Conservation (phyloP, 1,140 invertebrate genomes). For the Halesus radiatus region DNA sequence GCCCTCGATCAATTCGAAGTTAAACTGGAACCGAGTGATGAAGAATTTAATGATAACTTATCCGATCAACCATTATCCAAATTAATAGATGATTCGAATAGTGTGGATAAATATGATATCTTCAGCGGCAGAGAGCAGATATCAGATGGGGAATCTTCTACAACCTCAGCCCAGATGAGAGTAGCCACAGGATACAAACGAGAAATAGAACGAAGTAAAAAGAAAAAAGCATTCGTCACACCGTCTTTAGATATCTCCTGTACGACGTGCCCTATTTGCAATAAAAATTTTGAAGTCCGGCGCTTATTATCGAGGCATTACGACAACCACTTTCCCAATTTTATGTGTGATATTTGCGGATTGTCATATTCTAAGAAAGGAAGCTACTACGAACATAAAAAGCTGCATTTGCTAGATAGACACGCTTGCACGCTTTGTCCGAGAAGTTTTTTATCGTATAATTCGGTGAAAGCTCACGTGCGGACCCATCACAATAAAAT, state of each 20-base stretch:
- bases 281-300: neutral
- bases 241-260: neutral
- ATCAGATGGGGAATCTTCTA: neutral
- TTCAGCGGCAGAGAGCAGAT: too few species aligned
- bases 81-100: too few species aligned
- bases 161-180: conserved; percentile 1
- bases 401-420: neutral
- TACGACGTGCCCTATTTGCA: neutral
- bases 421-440: neutral
- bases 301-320: neutral
- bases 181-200: neutral
- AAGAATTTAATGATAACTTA: too few species aligned
- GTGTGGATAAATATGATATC: too few species aligned
- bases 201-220: neutral
- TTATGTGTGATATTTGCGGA: neutral
- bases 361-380: neutral
- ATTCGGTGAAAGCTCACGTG: neutral
- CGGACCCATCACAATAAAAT: neutral
- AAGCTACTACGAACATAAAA: neutral
- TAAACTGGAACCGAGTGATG: too few species aligned
- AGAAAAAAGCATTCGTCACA: too few species aligned
- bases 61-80: too few species aligned
- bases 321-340: neutral
- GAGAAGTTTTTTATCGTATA: neutral
- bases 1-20: too few species aligned